Conservation (phyloP, 2,113 vertebrate genomes). For the Lepisosteus oculatus region DNA sequence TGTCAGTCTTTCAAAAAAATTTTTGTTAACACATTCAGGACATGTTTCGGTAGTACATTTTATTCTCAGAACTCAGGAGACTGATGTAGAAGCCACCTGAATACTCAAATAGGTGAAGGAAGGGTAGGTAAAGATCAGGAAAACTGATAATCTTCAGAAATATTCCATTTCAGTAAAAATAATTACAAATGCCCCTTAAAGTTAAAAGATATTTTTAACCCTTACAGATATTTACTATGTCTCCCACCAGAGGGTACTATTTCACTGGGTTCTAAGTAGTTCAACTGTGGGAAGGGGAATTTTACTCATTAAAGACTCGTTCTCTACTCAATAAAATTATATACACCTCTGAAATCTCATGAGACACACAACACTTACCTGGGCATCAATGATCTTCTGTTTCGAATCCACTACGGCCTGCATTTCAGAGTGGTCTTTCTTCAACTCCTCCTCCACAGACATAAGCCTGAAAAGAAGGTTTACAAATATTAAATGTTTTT, state of each 20-base stretch:
- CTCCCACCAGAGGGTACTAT: constrained; percentile 17
- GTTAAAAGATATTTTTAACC: background rate
- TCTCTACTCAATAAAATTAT: no score
- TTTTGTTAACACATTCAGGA: no score
- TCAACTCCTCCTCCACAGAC: constrained; percentile 96
- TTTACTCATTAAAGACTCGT: background rate
- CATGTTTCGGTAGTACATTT: no score
- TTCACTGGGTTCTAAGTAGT: background rate
- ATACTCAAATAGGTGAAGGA: no score
- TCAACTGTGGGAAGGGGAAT: background rate
- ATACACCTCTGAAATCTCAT: background rate
- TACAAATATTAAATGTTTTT: no score
- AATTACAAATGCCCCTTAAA: no score
- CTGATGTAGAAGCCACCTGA: no score
- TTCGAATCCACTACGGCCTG: constrained; percentile 96
- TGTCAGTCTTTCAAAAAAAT: no score
- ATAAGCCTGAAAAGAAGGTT: constrained; percentile 73
- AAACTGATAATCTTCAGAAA: no score
- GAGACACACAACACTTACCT: constrained; percentile 64
- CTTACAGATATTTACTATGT: background rate
- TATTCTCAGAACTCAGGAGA: no score
- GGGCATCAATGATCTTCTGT: constrained; percentile 96
- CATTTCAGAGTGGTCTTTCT: constrained; percentile 98
- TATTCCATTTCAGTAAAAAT: no score
- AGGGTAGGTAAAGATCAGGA: no score